These are phyloP conservation scores for Leptinotarsa juncta DNA, from an alignment of 2,888 invertebrate genomes.

Conservation along the genomic window DNA sequence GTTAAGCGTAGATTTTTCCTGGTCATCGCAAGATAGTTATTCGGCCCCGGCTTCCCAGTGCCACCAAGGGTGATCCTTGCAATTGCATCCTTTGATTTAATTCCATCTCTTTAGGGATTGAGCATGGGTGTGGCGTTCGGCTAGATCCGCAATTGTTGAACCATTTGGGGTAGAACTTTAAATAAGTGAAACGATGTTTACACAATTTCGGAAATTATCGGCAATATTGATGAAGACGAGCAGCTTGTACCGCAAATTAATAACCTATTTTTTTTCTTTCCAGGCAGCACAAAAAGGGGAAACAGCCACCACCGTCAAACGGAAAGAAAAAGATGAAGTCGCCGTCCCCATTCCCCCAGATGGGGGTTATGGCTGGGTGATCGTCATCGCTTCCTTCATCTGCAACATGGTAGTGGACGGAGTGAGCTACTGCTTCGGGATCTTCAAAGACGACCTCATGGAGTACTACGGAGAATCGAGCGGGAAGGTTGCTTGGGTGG, in stretches of 20 bases:
- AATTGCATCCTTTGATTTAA: too few relatives aligned
- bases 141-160: too few relatives aligned
- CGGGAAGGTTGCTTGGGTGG: conserved; percentile 93
- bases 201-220: too few relatives aligned
- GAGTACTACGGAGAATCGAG: conserved; percentile 85
- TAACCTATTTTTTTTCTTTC: not conserved
- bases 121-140: too few relatives aligned
- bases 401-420: conserved; percentile 98
- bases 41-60: too few relatives aligned
- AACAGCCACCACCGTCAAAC: not conserved
- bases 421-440: conserved; percentile 96
- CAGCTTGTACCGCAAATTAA: not conserved
- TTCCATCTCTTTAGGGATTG: too few relatives aligned
- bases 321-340: conserved; percentile 73
- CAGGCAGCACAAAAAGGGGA: conserved; percentile 11
- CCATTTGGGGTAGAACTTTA: too few relatives aligned
- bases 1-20: too few relatives aligned
- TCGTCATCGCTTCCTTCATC: conserved; percentile 95
- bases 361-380: conserved; percentile 93
- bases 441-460: conserved; percentile 86
- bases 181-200: too few relatives aligned
- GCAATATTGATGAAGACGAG: too few relatives aligned
- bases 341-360: conserved; percentile 89
- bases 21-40: too few relatives aligned
- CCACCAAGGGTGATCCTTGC: too few relatives aligned